Percentiles rank a stretch among this genome's conserved stretches.
phyloP scores from a whole-genome alignment of 2,113 vertebrate genomes.

The Cyprinus carpio region DNA sequence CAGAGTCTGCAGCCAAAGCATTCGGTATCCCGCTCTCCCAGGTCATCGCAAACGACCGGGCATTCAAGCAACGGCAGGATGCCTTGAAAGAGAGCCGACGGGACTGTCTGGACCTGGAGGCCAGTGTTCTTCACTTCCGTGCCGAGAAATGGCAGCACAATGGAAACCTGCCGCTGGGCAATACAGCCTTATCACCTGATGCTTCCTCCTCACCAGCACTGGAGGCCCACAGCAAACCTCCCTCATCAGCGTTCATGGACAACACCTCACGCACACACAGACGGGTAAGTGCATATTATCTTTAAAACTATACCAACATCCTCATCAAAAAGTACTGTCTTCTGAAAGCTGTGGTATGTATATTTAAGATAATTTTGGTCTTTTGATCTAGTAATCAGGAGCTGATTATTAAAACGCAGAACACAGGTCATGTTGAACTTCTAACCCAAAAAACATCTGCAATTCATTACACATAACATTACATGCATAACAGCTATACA shows the following conservation, averaged over 20 bases:
- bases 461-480: not conserved
- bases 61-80: conserved; percentile 75
- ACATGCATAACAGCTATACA: not conserved
- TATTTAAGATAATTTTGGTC: not conserved
- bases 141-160: conserved; percentile 75
- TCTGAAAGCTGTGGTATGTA: not conserved
- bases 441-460: not conserved
- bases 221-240: conserved; percentile 63
- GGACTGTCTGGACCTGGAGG: conserved; percentile 83
- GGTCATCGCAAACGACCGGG: conserved; percentile 80
- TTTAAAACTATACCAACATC: not conserved
- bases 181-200: conserved; percentile 30
- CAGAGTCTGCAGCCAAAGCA: conserved; percentile 77
- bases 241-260: conserved; percentile 65
- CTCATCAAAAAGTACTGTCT: not conserved
- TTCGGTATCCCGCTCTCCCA: conserved; percentile 82
- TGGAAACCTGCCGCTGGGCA: conserved; percentile 58
- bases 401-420: not conserved
- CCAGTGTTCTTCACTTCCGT: conserved; percentile 77
- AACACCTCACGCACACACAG: conserved; percentile 74
- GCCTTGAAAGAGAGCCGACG: conserved; percentile 78
- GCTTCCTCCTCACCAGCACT: conserved; percentile 15
- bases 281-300: conserved; percentile 72
- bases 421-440: not conserved
- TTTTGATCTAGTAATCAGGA: not conserved